These are phyloP conservation scores for Horisme vitalbata DNA, from an alignment of 2,888 invertebrate genomes.

Conservation along the genomic window DNA sequence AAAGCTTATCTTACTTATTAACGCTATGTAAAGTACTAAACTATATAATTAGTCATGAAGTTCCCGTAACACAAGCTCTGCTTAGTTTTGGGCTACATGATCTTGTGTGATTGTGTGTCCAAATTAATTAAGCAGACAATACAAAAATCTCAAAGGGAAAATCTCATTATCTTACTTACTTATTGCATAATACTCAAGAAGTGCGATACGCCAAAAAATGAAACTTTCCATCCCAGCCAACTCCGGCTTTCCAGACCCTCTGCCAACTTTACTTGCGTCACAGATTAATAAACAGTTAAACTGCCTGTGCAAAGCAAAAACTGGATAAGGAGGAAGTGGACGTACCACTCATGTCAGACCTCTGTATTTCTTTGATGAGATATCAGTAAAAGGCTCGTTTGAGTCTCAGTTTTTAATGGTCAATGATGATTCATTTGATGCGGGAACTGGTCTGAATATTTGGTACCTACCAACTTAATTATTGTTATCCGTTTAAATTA, in stretches of 20 bases:
- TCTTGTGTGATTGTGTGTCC: too few species aligned
- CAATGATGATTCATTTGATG: constrained; percentile 15
- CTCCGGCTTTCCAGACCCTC: constrained; percentile 5
- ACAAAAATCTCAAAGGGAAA: too few species aligned
- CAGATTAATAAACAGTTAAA: constrained; percentile 23
- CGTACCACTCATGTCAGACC: constrained; percentile 41
- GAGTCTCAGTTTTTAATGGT: constrained; percentile 23
- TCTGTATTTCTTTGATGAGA: constrained; percentile 33
- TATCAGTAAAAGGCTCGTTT: constrained; percentile 15
- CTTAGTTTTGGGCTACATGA: too few species aligned
- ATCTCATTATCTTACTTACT: too few species aligned
- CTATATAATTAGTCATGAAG: too few species aligned
- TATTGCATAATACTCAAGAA: too few species aligned
- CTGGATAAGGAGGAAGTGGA: constrained; percentile 47
- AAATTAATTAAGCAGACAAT: too few species aligned
- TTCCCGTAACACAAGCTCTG: too few species aligned
- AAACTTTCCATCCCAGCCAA: too few species aligned
- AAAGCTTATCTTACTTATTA: too few species aligned
- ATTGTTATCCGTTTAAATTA: constrained; percentile 6
- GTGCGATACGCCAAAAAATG: too few species aligned
- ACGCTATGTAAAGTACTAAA: too few species aligned
- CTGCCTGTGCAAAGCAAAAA: constrained; percentile 45
- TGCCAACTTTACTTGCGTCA: neutral
- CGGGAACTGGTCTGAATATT: constrained; percentile 14
- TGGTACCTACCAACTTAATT: constrained; percentile 6